A percentile compares a stretch with the other conserved stretches of the same genome.
phyloP scores from a whole-genome alignment of 2,797 vertebrate genomes.

The Galago senegalensis region DNA sequence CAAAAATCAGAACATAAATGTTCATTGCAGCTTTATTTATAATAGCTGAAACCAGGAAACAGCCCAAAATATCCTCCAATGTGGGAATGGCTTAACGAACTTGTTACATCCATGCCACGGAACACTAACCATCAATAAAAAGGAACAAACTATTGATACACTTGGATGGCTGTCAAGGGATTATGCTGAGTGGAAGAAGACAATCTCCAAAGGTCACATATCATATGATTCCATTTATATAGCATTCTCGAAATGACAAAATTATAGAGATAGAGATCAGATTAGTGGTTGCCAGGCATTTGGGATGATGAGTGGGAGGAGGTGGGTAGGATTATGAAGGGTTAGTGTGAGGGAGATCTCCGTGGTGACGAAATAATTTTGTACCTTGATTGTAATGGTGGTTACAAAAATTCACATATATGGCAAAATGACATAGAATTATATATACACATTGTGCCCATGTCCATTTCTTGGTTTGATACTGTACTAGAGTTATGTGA shows the following conservation, averaged over 20 bases:
- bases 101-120: background rate
- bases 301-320: background rate
- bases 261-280: slow-evolving; percentile 1
- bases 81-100: background rate
- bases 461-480: background rate
- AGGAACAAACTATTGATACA: background rate
- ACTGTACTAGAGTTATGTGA: background rate
- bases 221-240: slow-evolving; percentile 34
- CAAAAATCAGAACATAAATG: background rate
- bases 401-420: background rate
- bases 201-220: background rate
- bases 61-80: background rate
- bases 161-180: background rate
- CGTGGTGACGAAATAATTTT: background rate
- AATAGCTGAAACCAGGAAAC: background rate
- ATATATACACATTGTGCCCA: background rate
- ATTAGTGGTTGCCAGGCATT: background rate
- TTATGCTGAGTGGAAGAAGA: background rate
- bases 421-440: slow-evolving; percentile 19
- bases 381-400: background rate
- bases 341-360: background rate
- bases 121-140: background rate
- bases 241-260: slow-evolving; percentile 43
- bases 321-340: background rate
- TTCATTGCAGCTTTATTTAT: slow-evolving; percentile 1